phyloP scores from a whole-genome alignment of 1,140 invertebrate species.

The Centruroides vittatus region DNA sequence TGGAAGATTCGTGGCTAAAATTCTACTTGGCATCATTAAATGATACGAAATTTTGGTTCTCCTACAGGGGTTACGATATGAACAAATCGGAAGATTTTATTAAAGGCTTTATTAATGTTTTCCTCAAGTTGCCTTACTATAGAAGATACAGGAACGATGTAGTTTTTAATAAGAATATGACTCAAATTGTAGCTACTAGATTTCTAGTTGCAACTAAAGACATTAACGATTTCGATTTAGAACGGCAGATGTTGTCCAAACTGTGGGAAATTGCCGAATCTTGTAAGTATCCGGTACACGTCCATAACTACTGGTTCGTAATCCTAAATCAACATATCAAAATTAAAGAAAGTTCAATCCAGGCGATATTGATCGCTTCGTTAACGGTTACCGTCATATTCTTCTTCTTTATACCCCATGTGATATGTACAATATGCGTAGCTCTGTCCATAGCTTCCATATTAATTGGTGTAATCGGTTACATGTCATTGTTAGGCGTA shows the following conservation, averaged over 20 bases:
- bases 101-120: slow-evolving; percentile 49
- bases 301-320: slow-evolving; percentile 44
- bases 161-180: slow-evolving; percentile 55
- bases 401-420: slow-evolving; percentile 87
- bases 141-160: slow-evolving; percentile 65
- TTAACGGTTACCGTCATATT: slow-evolving; percentile 89
- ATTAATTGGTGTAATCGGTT: slow-evolving; percentile 86
- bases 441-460: slow-evolving; percentile 90
- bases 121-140: slow-evolving; percentile 20
- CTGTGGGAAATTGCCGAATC: slow-evolving; percentile 58
- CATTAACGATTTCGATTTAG: slow-evolving; percentile 72
- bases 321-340: slow-evolving; percentile 76
- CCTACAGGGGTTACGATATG: slow-evolving; percentile 48
- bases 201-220: slow-evolving; percentile 79
- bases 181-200: slow-evolving; percentile 63
- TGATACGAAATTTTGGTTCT: slow-evolving; percentile 47
- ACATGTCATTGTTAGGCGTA: slow-evolving; percentile 89
- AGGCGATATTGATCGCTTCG: slow-evolving; percentile 80
- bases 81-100: slow-evolving; percentile 60
- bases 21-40: slow-evolving; percentile 63
- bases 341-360: slow-evolving; percentile 43
- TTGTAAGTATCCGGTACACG: slow-evolving; percentile 53
- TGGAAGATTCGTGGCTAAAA: slow-evolving; percentile 80
- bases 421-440: slow-evolving; percentile 84
- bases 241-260: slow-evolving; percentile 74